These are phyloP conservation scores for Oceanodroma tethys DNA, from an alignment of 2,113 vertebrate genomes.

Conservation along the genomic window DNA sequence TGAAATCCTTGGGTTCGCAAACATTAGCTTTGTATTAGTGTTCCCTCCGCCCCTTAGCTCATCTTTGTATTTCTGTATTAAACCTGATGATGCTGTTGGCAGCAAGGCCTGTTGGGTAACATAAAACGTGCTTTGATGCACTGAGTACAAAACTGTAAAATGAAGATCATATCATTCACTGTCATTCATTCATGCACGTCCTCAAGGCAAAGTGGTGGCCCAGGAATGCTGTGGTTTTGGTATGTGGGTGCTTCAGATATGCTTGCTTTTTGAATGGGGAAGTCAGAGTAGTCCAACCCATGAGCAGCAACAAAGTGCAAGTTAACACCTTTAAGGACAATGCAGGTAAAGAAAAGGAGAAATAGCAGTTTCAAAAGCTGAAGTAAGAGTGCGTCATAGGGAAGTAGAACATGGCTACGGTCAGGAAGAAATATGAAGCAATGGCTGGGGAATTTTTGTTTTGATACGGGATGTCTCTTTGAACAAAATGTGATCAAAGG, in stretches of 20 bases:
- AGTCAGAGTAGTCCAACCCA: slow-evolving; percentile 75
- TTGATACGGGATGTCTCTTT: background rate
- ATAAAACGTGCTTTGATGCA: background rate
- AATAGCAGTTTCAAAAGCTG: background rate
- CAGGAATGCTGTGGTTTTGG: background rate
- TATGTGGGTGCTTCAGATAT: slow-evolving; percentile 75
- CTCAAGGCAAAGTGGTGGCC: background rate
- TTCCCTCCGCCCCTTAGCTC: background rate
- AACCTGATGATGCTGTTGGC: background rate
- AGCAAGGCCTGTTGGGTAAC: background rate
- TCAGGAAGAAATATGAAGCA: background rate
- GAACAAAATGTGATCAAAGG: background rate
- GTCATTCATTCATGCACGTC: background rate
- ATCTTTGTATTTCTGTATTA: background rate
- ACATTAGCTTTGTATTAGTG: background rate
- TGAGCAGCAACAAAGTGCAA: slow-evolving; percentile 71
- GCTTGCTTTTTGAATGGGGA: slow-evolving; percentile 65
- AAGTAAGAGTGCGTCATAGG: background rate
- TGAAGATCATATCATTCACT: background rate
- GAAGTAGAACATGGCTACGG: background rate
- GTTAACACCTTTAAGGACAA: slow-evolving; percentile 63
- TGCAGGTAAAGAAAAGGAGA: background rate
- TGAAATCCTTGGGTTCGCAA: background rate
- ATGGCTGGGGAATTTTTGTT: background rate
- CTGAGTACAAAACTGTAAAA: background rate